Base-by-base conservation (phyloP, 2,797 vertebrate species). In the Buphagus erythrorhynchus region DNA sequence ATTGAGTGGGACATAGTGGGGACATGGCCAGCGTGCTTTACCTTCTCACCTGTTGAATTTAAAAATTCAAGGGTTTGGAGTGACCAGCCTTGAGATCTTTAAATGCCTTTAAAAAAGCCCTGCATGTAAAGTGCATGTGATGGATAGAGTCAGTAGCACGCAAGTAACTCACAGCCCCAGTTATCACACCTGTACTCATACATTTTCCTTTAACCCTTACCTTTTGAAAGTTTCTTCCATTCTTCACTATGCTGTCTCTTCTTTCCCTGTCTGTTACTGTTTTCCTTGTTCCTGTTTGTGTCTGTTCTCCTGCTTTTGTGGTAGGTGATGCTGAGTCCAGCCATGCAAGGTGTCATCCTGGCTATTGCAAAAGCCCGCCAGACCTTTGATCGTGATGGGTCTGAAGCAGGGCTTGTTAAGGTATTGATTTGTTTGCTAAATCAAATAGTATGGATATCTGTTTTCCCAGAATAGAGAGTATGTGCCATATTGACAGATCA, bases 331-430 rank as follows among this genome's bases (percentile, higher is more conserved):
- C 98, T 99, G 96, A 99, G 99, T 78, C 99, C 99, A 73, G 99
- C 99, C 79, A 99, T 99, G 99, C 99, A 99, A 97, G 99, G 99
- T 22, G 98, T 99, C 97, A 99, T 99, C 97, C 97, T 99, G 85
- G 99, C 99, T 92, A 99, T 99, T 85, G 99, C 99, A 76, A 99
- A 99, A 98, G 99, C 99, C 98, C 99, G 99, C 79, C 98, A 99
- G 90, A 98, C 97, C 22, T 99, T 99, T 97, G 99, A 99, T 97
- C 98, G 98, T 16, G 99, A 99, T 16, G 99, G 99, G 57, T 99
- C 99, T 89, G 99, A 99, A 98, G 99, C 99, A 29, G 99, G 99
- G 95, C 99, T 99, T 82, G 99, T 99, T 63, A 99, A 99, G 99
- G 99, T 99, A 98, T 88, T 75, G 28, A n/a, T 35, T 80, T 72